Evolutionary conservation across 2,113 vertebrate genomes (phyloP), one percentile per base, ranked within the genome.

Genomic region (Genyomyrus donnyi): DNA sequence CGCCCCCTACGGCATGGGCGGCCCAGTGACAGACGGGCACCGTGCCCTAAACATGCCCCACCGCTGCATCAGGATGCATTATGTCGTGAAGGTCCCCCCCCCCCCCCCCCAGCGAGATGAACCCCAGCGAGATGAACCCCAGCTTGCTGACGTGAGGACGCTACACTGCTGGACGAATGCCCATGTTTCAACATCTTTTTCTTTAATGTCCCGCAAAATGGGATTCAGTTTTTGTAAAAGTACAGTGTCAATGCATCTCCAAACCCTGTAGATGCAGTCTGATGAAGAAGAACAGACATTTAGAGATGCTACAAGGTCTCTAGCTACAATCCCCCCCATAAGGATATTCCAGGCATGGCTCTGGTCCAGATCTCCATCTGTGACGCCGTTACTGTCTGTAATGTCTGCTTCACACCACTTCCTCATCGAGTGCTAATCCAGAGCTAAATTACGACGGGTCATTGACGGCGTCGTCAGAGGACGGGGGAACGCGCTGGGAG

Each of bases 71-170:
- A 46, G 9, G 21, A 21, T 48, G 8, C 83, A 46, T 48, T n/a
- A 48, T 24, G 83, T 48, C 24, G 2, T 46, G 83, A 48, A 85
- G 45, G 2, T 85, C 7, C 13, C 17, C 15, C 10, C 9, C 31
- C 70, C 27, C 13, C 50, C 49, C 49, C 0, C 11, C 15, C 17
- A 53, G 52, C 1, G 17, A 21, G 52, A 53, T 48, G 90, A 90
- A 89, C 89, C 89, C 85, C 17, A 53, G 52, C 1, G 17, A 21
- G 52, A 53, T 48, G 90, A 90, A 89, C 89, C 89, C 85, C 39
- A 56, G 31, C 50, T 39, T 35, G 11, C 5, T 27, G 15, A 19
- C 11, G 48, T 86, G 24, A 10, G 85, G n/a, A n/a, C 3, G 21
- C n/a, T 13, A 3, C 21, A n/a, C 48, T 27, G 15, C 48, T 17